Evolutionary conservation across 2,113 vertebrate genomes (phyloP), one percentile per base, ranked within the genome.

Genomic region (Bubo blakistoni): DNA sequence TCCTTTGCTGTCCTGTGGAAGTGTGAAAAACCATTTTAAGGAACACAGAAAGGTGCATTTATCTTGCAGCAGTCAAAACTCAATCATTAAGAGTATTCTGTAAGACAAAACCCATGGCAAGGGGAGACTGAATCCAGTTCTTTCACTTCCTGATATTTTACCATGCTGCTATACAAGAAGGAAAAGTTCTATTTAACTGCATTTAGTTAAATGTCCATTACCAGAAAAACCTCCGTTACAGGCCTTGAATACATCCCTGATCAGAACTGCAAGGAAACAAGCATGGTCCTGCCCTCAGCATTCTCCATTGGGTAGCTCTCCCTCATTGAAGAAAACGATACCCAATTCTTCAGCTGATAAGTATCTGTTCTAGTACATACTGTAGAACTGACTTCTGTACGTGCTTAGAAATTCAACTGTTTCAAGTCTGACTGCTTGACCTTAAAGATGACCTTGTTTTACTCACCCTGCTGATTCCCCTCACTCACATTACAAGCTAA

Each of bases 321-420:
- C 12, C 12, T 81, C 10, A 8, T 2, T 52, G 15, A 61, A 30
- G n/a, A 63, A 83, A 84, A 30, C 2, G 0, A 36, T 16, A 52
- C 9, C 8, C 0, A 2, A 10, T 66, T 84, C 30, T 58, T 62
- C 52, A 29, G 22, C 42, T 32, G 11, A 0, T 52, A 57, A 42
- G 6, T 32, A 18, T 16, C n/a, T 72, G 13, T 55, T 63, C 15
- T 32, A 65, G 40, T 21, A 74, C 12, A 34, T 19, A 30, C 30
- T 46, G 11, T 19, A 46, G n/a, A 51, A 55, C 1, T 78, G 21
- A 30, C 25, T 87, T 69, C 42, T 27, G 16, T 13, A 47, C 6
- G 9, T 21, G 15, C n/a, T 76, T 63, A 51, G 14, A 59, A 94
- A 57, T 16, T 2, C 4, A 71, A 21, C 55, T 58, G 26, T 47